Base-by-base conservation (phyloP, 1,140 invertebrate genomes). In the Copidosoma floridanum region DNA sequence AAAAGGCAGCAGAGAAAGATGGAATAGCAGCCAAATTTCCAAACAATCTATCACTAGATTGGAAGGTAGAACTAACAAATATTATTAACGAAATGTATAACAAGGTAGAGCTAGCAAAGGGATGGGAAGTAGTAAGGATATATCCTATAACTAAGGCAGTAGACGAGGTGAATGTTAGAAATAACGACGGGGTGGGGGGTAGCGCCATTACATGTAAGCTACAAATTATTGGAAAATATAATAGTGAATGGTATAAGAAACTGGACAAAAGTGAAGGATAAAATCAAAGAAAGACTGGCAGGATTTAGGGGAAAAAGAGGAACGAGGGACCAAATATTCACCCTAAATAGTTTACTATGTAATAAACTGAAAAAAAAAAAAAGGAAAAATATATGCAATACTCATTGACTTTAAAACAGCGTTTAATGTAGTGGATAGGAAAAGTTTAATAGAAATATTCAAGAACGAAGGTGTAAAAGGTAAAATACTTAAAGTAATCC, bases 381-480 rank as follows among this genome's bases (percentile, higher is more conserved):
- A 37, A n/a, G n/a, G n/a, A n/a, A n/a, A n/a, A n/a, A n/a, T n/a
- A n/a, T n/a, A n/a, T n/a, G n/a, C n/a, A n/a, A n/a, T n/a, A n/a
- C n/a, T n/a, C n/a, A n/a, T n/a, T n/a, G n/a, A n/a, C n/a, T n/a
- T n/a, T n/a, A n/a, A n/a, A n/a, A n/a, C n/a, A n/a, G n/a, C n/a
- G n/a, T n/a, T n/a, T n/a, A n/a, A n/a, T n/a, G n/a, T n/a, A n/a
- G n/a, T n/a, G n/a, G n/a, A n/a, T n/a, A n/a, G n/a, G n/a, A n/a
- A n/a, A n/a, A n/a, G n/a, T n/a, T 10, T 52, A 37, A 1, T 52
- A 6, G 16, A 52, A 32, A 57, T 26, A 58, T 41, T 32, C 40
- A 20, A 44, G 35, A 63, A 52, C 55, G 27, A 52, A 3, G 57
- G 44, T 24, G 16, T 58, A 16, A 50, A 47, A 58, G 43, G 32